phyloP scores from a whole-genome alignment of 2,888 invertebrate genomes.

The Magallana nippona region DNA sequence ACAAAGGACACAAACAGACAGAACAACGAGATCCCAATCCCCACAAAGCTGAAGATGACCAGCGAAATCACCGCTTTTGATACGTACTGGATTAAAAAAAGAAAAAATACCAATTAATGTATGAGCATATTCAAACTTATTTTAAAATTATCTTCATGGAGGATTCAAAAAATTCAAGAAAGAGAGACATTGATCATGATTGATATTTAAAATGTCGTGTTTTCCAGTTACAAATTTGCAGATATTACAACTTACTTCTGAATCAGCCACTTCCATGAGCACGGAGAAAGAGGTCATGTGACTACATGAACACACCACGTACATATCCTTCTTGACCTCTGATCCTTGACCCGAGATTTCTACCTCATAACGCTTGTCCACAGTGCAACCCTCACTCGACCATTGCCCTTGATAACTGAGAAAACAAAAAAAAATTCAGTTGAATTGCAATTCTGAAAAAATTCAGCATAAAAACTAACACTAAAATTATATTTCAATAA shows the following conservation, averaged over 20 bases:
- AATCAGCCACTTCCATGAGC: conserved; percentile 91
- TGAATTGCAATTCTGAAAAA: too few species aligned
- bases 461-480: too few species aligned
- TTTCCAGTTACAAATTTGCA: too few species aligned
- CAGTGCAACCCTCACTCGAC: conserved; percentile 94
- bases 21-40: conserved; percentile 91
- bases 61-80: conserved; percentile 60
- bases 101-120: background rate
- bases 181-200: too few species aligned
- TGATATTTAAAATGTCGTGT: too few species aligned
- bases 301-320: conserved; percentile 94
- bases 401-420: conserved; percentile 83
- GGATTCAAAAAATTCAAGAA: too few species aligned
- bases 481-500: too few species aligned
- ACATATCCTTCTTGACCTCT: conserved; percentile 56
- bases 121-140: too few species aligned
- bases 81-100: conserved; percentile 66
- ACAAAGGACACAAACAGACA: conserved; percentile 89
- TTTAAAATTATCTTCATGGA: too few species aligned
- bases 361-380: conserved; percentile 83
- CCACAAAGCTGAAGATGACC: conserved; percentile 88
- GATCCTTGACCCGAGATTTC: conserved; percentile 48
- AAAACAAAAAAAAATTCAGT: too few species aligned
- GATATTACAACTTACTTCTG: conserved; percentile 86
- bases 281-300: conserved; percentile 95